Evolutionary conservation across 1,140 invertebrate species (phyloP), one percentile per base, ranked within the genome.

Genomic region (Drosophila saltans): DNA sequence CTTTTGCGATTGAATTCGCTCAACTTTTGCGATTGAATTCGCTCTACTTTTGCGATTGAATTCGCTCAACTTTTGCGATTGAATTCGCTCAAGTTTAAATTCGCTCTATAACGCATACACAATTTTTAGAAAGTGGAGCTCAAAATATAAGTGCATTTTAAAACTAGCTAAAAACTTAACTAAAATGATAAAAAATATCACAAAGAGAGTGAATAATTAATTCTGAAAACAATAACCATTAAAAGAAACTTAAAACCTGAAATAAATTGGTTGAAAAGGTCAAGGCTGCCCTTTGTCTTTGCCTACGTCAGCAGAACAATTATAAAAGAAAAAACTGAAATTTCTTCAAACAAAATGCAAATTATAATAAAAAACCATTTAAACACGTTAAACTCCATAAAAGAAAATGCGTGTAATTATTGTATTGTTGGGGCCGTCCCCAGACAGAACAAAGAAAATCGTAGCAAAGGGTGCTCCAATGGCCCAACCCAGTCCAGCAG

Each of bases 391-490:
- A 52, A 52, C 21, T 26, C 8, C 2, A 26, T 10, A 8, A 1
- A 3, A 9, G 3, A 52, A 48, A 24, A 7, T 24, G 6, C 0
- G 8, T 48, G 45, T n/a, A 48, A 78, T 75, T 67, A 57, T n/a
- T 48, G 66, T 69, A 65, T 63, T 72, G 52, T 30, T 10, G 62
- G 36, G 41, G 28, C 30, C 45, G 26, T 59, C 40, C 21, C 30
- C 24, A 43, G 48, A 30, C 21, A 72, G 60, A 68, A 78, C 63
- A 89, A 83, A 72, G 71, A 63, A 36, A 66, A 43, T 57, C 66
- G 64, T 11, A 10, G 11, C 41, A 74, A 56, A 16, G 82, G 84
- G 84, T 72, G 84, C 84, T 89, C 78, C 84, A 26, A 60, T 66
- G 84, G 80, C 45, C 80, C 67, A 72, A 66, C n/a, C 30, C 57